These are phyloP conservation scores for Sebastes flavidus DNA, from an alignment of 2,797 vertebrate genomes.

Conservation along the genomic window DNA sequence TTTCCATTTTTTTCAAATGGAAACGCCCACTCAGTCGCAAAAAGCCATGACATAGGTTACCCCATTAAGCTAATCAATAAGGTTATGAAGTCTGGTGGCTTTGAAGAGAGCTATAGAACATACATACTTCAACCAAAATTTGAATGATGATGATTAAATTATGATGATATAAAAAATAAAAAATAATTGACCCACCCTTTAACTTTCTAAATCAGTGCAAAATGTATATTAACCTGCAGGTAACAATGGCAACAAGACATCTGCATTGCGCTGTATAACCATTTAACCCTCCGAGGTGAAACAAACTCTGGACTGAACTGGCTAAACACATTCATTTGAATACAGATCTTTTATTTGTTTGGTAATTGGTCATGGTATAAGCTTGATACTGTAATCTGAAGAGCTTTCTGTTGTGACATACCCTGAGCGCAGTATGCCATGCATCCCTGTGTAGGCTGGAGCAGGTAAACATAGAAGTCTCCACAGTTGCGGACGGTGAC, in stretches of 20 bases:
- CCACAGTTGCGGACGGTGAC: slow-evolving; percentile 90
- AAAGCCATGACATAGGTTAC: too few relatives aligned
- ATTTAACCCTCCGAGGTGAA: neutral
- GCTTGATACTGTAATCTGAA: neutral
- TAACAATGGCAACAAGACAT: neutral
- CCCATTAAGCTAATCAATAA: too few relatives aligned
- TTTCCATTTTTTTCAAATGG: too few relatives aligned
- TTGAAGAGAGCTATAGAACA: too few relatives aligned
- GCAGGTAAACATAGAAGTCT: slow-evolving; percentile 90
- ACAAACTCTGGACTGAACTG: neutral
- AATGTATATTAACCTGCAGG: neutral
- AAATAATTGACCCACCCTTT: neutral
- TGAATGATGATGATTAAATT: too few relatives aligned
- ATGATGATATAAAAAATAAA: too few relatives aligned
- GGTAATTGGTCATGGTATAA: neutral
- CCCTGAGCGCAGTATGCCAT: slow-evolving; percentile 95
- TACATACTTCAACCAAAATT: too few relatives aligned
- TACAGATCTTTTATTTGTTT: neutral
- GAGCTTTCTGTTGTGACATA: slow-evolving; percentile 43
- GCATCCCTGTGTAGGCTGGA: slow-evolving; percentile 92
- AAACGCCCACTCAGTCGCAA: too few relatives aligned
- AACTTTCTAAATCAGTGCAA: neutral
- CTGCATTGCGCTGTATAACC: neutral
- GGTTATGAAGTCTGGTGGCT: too few relatives aligned
- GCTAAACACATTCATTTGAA: neutral